These are phyloP conservation scores for Drosophila pachea DNA, from an alignment of 1,140 invertebrate genomes.

Conservation along the genomic window DNA sequence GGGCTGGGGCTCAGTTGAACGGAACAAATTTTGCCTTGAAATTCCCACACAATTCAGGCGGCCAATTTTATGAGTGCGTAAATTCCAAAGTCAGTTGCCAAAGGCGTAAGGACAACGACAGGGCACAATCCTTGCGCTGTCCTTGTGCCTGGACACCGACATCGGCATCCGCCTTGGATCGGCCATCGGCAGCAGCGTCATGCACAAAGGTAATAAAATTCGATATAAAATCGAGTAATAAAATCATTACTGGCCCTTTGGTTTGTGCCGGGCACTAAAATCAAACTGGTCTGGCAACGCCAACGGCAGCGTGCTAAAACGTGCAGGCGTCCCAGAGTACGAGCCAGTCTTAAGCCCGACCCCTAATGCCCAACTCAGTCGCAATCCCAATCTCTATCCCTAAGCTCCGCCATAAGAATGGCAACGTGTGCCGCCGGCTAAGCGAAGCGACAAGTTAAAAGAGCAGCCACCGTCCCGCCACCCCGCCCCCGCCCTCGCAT, in stretches of 20 bases:
- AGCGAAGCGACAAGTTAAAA: constrained; percentile 61
- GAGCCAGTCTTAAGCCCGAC: constrained; percentile 25
- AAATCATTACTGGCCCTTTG: constrained; percentile 66
- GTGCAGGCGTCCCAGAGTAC: constrained; percentile 49
- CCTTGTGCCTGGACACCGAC: neutral
- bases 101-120: constrained; percentile 65
- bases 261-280: constrained; percentile 51
- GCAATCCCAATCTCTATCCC: constrained; percentile 16
- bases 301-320: constrained; percentile 46
- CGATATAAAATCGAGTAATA: constrained; percentile 76
- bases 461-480: constrained; percentile 10
- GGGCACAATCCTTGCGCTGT: constrained; percentile 53
- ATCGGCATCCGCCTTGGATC: neutral
- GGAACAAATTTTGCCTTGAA: constrained; percentile 37
- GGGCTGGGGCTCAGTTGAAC: constrained; percentile 11
- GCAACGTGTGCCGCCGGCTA: constrained; percentile 70
- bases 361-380: constrained; percentile 4
- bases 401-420: constrained; percentile 59
- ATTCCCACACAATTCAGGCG: constrained; percentile 72
- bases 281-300: constrained; percentile 58
- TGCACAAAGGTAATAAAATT: constrained; percentile 77
- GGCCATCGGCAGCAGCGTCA: constrained; percentile 43
- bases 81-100: constrained; percentile 64
- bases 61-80: constrained; percentile 74
- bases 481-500: neutral